Conservation (phyloP, 2,888 invertebrate genomes). For the Trichopria drosophilae region DNA sequence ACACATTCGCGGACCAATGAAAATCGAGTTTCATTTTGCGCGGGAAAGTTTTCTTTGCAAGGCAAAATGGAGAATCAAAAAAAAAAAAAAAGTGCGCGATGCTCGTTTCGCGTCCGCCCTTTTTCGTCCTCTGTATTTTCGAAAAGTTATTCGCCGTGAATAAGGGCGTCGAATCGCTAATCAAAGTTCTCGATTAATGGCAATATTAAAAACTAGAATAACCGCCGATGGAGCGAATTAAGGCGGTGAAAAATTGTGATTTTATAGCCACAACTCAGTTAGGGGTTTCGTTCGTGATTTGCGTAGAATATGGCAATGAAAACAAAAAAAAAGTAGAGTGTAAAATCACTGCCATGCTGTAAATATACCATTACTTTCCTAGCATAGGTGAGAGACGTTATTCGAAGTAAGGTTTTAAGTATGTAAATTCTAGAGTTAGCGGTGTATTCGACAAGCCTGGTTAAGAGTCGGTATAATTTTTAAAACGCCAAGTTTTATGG, state of each 20-base stretch:
- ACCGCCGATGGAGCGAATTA: constrained; percentile 15
- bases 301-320: constrained; percentile 33
- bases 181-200: constrained; percentile 18
- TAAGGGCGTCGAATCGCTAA: constrained; percentile 24
- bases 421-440: too few species aligned
- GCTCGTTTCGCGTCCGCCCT: constrained; percentile 17
- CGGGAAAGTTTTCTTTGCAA: too few species aligned
- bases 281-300: constrained; percentile 34
- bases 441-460: too few species aligned
- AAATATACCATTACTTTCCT: constrained; percentile 49
- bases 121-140: constrained; percentile 25
- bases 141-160: constrained; percentile 18
- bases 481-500: too few species aligned
- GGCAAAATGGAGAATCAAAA: too few species aligned
- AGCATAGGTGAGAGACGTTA: too few species aligned
- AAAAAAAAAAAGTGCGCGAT: constrained; percentile 22
- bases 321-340: constrained; percentile 45
- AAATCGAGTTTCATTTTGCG: too few species aligned
- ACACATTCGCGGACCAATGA: too few species aligned
- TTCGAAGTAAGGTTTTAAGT: too few species aligned
- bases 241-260: constrained; percentile 27
- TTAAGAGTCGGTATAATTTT: too few species aligned
- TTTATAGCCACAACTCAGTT: constrained; percentile 20
- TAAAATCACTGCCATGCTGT: constrained; percentile 56
- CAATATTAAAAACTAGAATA: constrained; percentile 11